Evolutionary conservation across 2,113 vertebrate genomes (phyloP), one percentile per base, ranked within the genome.

Genomic region (Sturnus vulgaris): DNA sequence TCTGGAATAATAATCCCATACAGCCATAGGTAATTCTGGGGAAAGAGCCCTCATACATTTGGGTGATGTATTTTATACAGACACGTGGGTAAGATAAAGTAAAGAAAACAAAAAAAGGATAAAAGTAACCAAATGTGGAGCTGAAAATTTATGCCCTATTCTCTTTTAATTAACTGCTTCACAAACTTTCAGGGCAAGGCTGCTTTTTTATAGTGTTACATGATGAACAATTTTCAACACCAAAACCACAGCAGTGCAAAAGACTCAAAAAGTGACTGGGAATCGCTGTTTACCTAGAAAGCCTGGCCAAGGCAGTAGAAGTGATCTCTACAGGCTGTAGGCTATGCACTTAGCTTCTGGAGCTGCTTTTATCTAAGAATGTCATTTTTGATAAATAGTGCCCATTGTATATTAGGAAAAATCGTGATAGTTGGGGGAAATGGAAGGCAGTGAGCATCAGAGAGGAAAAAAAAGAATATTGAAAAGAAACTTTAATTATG

Each of bases 301-400:
- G 5, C 42, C 31, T 65, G 27, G 59, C 37, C 70, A 75, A 55
- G 30, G 37, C 60, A 72, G 25, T 40, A n/a, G 57, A 78, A 94
- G 33, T 39, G 61, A 92, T 65, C 35, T 81, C 71, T 69, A 52
- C 65, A 78, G 70, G 46, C 33, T 82, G 23, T 72, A 69, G 88
- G 37, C 37, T 76, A 14, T 59, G 15, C 31, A 37, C 77, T 95
- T 93, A 47, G 4, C 40, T 94, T 88, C 42, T 64, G 57, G 61
- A 95, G 28, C 25, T 64, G 39, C 56, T 86, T 93, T 91, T 87
- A 70, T 76, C 35, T 64, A 66, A 86, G 79, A 61, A 50, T 88
- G 86, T 86, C 60, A 63, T 95, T 86, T 97, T 96, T 97, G 96
- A 97, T 95, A 83, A 96, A 96, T 95, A 92, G 70, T 64, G 35